Conservation (phyloP, 2,888 invertebrate species). For the Empis stercorea region DNA sequence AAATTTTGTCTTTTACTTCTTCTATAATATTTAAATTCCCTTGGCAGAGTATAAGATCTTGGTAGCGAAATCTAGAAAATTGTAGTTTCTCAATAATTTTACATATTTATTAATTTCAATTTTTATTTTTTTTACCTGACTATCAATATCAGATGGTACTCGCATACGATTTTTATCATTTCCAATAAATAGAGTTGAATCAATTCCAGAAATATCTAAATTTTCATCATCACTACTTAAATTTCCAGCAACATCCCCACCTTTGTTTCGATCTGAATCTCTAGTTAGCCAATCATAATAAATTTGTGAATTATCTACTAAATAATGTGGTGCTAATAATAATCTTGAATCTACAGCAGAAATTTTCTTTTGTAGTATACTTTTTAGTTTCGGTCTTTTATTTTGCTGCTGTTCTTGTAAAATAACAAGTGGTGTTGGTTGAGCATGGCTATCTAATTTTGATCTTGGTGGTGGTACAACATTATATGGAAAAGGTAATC, state of each 20-base stretch:
- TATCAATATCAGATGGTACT: constrained; percentile 56
- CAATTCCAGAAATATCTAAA: constrained; percentile 17
- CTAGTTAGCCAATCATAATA: constrained; percentile 40
- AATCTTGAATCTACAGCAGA: constrained; percentile 46
- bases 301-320: constrained; percentile 32
- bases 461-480: constrained; percentile 46
- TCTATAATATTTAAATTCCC: constrained; percentile 72
- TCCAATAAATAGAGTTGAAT: constrained; percentile 17
- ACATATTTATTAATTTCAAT: not conserved
- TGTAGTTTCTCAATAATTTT: not conserved
- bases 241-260: constrained; percentile 7
- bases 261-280: constrained; percentile 17
- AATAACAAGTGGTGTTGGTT: constrained; percentile 15
- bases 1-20: constrained; percentile 46
- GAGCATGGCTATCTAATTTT: constrained; percentile 28
- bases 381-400: constrained; percentile 15
- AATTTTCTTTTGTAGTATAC: constrained; percentile 48
- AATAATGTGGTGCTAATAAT: constrained; percentile 59
- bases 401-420: constrained; percentile 14
- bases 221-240: constrained; percentile 21
- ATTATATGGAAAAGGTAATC: constrained; percentile 36
- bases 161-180: constrained; percentile 15
- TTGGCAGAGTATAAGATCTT: constrained; percentile 70
- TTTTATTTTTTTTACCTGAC: constrained; percentile 43
- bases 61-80: constrained; percentile 59